Evolutionary conservation across 2,797 vertebrate genomes (phyloP).

Genomic region (Rhinella marina): DNA sequence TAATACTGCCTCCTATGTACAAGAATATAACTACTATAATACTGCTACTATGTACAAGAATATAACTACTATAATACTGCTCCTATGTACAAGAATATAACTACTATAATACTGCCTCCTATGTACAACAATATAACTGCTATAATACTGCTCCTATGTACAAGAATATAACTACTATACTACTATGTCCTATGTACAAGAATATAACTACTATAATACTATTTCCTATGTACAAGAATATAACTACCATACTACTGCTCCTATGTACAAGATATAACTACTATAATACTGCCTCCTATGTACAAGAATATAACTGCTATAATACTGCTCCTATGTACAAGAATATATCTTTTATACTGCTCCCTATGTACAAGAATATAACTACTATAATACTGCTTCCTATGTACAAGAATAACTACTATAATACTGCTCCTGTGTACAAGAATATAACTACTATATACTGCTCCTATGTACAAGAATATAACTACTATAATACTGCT

Average conservation of each 20-base stretch:
- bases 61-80: neutral
- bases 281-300: neutral
- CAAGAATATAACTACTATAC: neutral
- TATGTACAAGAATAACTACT: constrained; percentile 7
- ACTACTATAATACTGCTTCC: neutral
- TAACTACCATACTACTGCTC: constrained; percentile 1
- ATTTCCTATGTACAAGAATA: neutral
- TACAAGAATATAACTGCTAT: neutral
- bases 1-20: neutral
- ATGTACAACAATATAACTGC: neutral
- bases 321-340: neutral
- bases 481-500: constrained; percentile 13
- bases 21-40: neutral
- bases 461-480: neutral
- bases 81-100: neutral
- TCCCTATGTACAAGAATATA: neutral
- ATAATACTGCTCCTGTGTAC: constrained; percentile 1
- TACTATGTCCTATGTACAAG: neutral
- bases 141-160: neutral
- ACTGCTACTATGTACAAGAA: neutral
- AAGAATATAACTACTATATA: constrained; percentile 2
- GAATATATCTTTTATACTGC: neutral
- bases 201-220: constrained; percentile 15
- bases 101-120: neutral
- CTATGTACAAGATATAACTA: constrained; percentile 2